Evolutionary conservation across 2,797 vertebrate species (phyloP).

Genomic region (Malacoraja senta): DNA sequence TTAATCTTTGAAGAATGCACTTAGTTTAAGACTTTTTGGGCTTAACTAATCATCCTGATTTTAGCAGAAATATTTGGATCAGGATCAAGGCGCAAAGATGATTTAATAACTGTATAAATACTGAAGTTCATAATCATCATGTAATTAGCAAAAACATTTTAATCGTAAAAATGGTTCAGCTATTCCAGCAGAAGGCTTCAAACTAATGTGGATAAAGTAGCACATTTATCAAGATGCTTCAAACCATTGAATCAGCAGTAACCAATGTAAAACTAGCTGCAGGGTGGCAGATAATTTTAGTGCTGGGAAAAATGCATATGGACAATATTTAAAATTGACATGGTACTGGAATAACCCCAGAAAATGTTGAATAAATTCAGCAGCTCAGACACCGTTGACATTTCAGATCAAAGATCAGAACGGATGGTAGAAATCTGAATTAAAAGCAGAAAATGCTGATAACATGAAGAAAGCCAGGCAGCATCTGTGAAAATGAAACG

Average conservation of each 20-base stretch:
- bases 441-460: too few species aligned
- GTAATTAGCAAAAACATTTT: not conserved
- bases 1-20: not conserved
- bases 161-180: not conserved
- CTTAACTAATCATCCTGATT: not conserved
- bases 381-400: too few species aligned
- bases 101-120: not conserved
- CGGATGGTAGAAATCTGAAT: too few species aligned
- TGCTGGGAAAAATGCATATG: not conserved
- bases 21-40: not conserved
- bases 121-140: not conserved
- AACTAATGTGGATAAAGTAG: not conserved
- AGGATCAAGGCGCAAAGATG: not conserved
- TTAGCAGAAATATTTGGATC: slow-evolving; percentile 3
- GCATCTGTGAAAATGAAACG: too few species aligned
- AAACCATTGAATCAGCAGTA: not conserved
- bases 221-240: not conserved
- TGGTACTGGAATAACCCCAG: too few species aligned
- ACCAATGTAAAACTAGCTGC: not conserved
- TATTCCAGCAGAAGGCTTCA: not conserved
- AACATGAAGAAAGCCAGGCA: too few species aligned
- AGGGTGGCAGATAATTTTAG: not conserved
- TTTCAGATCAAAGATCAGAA: too few species aligned
- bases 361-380: too few species aligned
- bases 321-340: not conserved